Base-by-base conservation (phyloP, 2,113 vertebrate species). In the Coreoperca whiteheadi region DNA sequence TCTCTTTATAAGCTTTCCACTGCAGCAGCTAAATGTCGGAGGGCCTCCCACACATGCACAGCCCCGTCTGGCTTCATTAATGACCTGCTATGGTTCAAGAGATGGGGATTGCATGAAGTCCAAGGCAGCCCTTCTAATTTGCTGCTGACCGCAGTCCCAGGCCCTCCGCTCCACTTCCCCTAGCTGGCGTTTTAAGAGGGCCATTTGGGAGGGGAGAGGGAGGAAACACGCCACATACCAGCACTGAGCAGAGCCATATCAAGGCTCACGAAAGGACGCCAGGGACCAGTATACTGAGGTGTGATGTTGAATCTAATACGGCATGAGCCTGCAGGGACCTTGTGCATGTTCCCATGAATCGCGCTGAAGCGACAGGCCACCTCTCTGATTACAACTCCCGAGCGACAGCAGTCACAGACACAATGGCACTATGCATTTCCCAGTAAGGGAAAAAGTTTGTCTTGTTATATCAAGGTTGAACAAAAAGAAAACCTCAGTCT, bases 61-160 rank as follows among this genome's bases (percentile, higher is more conserved):
- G 81, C 77, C 78, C 79, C 46, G 84, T 91, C 92, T 90, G 91
- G 88, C 89, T 93, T 87, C 90, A 93, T 94, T 94, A 95, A 94
- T 90, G 90, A 91, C 86, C 78, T 78, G 91, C 88, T 88, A 82
- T 41, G 83, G 87, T 81, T 86, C 77, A 81, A 59, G 82, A 81
- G 85, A 77, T 63, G 80, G 74, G 43, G 87, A 89, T 92, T 90
- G 91, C 91, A 65, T 94, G 91, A 91, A 85, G 83, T 92, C 86
- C 86, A 68, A 94, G 81, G 84, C 89, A 92, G 89, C 72, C 91
- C 78, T 64, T 92, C 82, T 93, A 90, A 94, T 93, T 94, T 91
- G 83, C 82, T 71, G 71, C 90, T 87, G 86, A 90, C 91, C 88
- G 68, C 89, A 80, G 87, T 89, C 84, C 74, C 74, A 37, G 77